A percentile compares a stretch with the other conserved stretches of the same genome.
These are phyloP conservation scores for Zingel zingel DNA, from an alignment of 2,113 vertebrate species.

Conservation along the genomic window DNA sequence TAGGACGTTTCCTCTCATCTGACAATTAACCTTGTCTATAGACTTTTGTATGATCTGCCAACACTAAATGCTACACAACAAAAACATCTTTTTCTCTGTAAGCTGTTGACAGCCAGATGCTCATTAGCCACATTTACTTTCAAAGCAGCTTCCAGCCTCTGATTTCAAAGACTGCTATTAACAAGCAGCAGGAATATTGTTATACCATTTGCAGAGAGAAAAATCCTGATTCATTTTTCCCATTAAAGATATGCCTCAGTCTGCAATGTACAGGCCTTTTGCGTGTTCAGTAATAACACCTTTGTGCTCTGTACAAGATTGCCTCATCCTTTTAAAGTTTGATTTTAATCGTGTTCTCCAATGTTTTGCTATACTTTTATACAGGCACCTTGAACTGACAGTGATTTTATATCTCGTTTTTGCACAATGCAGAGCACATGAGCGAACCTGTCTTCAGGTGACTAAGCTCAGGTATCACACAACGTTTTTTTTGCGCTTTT, in stretches of 20 bases:
- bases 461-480: conserved; percentile 36
- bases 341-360: conserved; percentile 15
- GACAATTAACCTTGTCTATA: conserved; percentile 53
- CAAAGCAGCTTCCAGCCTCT: conserved; percentile 43
- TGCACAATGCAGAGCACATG: conserved; percentile 9
- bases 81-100: conserved; percentile 30
- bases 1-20: conserved; percentile 36
- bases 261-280: not conserved
- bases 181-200: conserved; percentile 16
- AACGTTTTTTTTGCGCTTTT: conserved; percentile 19
- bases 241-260: conserved; percentile 3
- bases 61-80: conserved; percentile 41
- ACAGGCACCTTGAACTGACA: conserved; percentile 22
- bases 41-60: conserved; percentile 33
- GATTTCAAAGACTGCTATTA: conserved; percentile 50
- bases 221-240: not conserved
- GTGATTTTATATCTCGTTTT: conserved; percentile 3
- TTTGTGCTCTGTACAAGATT: conserved; percentile 9
- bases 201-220: not conserved
- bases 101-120: conserved; percentile 47
- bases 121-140: conserved; percentile 63
- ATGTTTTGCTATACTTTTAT: conserved; percentile 2
- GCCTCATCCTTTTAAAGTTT: conserved; percentile 11
- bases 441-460: not conserved
- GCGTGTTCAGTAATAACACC: not conserved